Percentiles rank a stretch among this genome's conserved stretches.
Conservation (phyloP, 1,140 invertebrate genomes). For the Anastrepha ludens region DNA sequence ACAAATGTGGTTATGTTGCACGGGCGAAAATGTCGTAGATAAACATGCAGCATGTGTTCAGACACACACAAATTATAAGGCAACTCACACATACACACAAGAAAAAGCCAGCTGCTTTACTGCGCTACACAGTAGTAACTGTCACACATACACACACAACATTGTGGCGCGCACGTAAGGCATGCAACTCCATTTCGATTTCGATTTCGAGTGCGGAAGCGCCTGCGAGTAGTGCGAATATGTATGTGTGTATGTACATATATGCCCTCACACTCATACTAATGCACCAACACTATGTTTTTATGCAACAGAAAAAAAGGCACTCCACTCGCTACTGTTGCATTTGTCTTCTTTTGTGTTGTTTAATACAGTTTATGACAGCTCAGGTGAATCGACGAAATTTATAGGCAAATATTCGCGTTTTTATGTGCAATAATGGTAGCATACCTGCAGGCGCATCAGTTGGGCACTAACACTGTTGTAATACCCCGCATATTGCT, state of each 20-base stretch:
- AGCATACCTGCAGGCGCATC: neutral
- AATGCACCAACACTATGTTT: no score
- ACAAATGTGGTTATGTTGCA: neutral
- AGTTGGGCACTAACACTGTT: neutral
- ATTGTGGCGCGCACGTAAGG: neutral
- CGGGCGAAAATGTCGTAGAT: neutral
- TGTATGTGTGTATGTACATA: no score
- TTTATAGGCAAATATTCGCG: slow-evolving; percentile 45
- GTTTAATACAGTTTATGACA: slow-evolving; percentile 42
- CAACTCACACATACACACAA: neutral
- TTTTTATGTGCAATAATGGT: slow-evolving; percentile 36
- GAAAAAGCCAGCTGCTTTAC: no score
- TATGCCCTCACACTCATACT: no score
- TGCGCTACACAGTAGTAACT: neutral
- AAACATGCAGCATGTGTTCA: neutral
- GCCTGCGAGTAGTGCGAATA: no score
- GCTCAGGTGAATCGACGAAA: slow-evolving; percentile 41
- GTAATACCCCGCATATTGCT: neutral
- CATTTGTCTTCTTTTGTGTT: neutral
- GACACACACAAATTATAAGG: slow-evolving; percentile 2
- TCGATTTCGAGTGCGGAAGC: no score
- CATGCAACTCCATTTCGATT: neutral
- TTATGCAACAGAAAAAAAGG: neutral
- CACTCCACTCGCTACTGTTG: neutral
- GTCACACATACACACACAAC: neutral